A percentile compares a stretch with the other conserved stretches of the same genome.
These are phyloP conservation scores for Falco concolor DNA, from an alignment of 2,797 vertebrate genomes.

Conservation along the genomic window DNA sequence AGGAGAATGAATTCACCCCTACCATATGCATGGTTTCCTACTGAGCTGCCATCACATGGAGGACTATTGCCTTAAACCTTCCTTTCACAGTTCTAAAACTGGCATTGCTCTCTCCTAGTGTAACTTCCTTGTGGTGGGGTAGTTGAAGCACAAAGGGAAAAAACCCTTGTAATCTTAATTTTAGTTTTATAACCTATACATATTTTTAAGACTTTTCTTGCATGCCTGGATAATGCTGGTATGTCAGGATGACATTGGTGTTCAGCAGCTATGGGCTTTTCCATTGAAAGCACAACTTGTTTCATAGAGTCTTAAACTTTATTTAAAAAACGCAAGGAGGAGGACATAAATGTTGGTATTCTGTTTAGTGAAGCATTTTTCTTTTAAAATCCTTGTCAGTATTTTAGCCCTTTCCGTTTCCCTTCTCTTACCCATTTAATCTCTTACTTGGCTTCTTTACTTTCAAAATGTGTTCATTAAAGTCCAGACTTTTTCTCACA, in stretches of 20 bases:
- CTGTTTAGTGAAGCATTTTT: not conserved
- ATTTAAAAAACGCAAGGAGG: not conserved
- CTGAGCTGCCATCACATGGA: not conserved
- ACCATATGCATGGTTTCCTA: rapidly evolving
- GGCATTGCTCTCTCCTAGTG: not conserved
- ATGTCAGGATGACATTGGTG: not conserved
- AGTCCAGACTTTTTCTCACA: not conserved
- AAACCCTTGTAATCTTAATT: not conserved
- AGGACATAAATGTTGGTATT: not conserved
- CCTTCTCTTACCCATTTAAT: not conserved
- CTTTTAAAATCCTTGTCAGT: not conserved
- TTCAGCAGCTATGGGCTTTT: not conserved
- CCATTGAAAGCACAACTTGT: not conserved
- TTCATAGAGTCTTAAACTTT: not conserved
- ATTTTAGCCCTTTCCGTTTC: not conserved
- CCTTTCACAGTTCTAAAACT: not conserved
- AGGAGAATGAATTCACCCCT: not conserved
- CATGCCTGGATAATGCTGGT: not conserved
- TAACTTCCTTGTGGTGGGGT: not conserved
- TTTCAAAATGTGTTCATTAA: not conserved
- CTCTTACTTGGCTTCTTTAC: not conserved
- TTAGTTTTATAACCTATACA: not conserved
- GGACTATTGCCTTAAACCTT: not conserved
- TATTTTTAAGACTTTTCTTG: not conserved
- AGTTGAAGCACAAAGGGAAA: not conserved